phyloP scores from a whole-genome alignment of 1,140 invertebrate species.

The Zaprionus kolodkinae region DNA sequence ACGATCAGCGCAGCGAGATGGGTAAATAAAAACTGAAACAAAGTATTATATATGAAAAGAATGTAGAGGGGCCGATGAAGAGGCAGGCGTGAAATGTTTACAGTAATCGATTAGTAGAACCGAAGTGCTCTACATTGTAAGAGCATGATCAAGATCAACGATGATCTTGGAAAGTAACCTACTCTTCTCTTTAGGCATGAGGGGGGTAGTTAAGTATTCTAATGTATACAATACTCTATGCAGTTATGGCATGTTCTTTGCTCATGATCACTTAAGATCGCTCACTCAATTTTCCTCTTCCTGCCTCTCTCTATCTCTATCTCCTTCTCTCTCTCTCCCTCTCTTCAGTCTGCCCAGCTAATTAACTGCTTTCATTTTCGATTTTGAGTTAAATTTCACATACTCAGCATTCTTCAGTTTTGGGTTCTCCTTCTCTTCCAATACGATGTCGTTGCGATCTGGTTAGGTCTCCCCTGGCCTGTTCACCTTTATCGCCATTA shows the following conservation, averaged over 20 bases:
- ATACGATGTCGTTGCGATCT: slow-evolving; percentile 16
- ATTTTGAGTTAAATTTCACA: slow-evolving; percentile 1
- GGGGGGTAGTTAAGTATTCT: background rate
- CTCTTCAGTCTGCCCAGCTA: background rate
- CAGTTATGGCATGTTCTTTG: background rate
- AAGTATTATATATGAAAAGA: slow-evolving; percentile 36
- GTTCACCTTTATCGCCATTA: slow-evolving; percentile 38
- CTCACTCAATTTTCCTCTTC: background rate
- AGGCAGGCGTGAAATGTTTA: slow-evolving; percentile 25
- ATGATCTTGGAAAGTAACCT: background rate
- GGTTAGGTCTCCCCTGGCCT: slow-evolving; percentile 8
- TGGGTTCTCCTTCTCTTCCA: background rate
- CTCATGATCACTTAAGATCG: background rate
- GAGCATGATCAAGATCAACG: background rate
- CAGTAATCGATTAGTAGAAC: slow-evolving; percentile 28
- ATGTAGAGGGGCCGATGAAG: slow-evolving; percentile 35
- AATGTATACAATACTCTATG: background rate
- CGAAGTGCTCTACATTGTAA: background rate
- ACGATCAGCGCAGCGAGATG: slow-evolving; percentile 31
- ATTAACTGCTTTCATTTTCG: background rate
- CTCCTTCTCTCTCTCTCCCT: background rate
- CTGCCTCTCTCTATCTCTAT: background rate
- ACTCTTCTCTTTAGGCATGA: background rate
- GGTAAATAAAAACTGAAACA: slow-evolving; percentile 48
- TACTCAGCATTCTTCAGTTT: background rate